phyloP scores from a whole-genome alignment of 2,113 vertebrate species.

The Mustela nigripes region DNA sequence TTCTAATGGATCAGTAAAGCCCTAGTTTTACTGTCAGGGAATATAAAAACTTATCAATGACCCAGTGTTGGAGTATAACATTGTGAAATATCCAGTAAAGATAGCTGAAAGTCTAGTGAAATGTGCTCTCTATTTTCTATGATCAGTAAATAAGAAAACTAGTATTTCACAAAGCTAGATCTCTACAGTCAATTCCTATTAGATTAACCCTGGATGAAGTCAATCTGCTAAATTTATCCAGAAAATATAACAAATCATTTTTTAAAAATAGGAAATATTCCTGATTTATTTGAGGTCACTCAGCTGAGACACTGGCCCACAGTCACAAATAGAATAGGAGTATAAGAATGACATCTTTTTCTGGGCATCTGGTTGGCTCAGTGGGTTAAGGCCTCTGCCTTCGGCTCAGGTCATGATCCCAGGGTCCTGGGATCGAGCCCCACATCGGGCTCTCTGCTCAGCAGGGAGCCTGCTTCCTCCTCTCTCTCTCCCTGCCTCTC shows the following conservation, averaged over 20 bases:
- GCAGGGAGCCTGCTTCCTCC: no score
- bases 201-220: background rate
- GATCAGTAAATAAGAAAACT: slow-evolving; percentile 12
- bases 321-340: background rate
- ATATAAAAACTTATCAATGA: slow-evolving; percentile 22
- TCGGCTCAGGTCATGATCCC: no score
- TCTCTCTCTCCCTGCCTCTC: no score
- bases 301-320: background rate
- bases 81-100: background rate
- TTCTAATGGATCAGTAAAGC: background rate
- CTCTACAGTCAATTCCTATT: background rate
- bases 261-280: background rate
- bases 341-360: background rate
- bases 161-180: background rate
- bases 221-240: background rate
- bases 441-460: no score
- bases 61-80: background rate
- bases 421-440: no score
- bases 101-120: background rate
- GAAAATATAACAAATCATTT: background rate
- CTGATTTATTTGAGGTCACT: background rate
- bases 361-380: no score
- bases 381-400: no score
- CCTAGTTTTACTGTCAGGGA: background rate
- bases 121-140: background rate